These are phyloP conservation scores for Delphinapterus leucas DNA, from an alignment of 2,113 vertebrate genomes.

Conservation along the genomic window DNA sequence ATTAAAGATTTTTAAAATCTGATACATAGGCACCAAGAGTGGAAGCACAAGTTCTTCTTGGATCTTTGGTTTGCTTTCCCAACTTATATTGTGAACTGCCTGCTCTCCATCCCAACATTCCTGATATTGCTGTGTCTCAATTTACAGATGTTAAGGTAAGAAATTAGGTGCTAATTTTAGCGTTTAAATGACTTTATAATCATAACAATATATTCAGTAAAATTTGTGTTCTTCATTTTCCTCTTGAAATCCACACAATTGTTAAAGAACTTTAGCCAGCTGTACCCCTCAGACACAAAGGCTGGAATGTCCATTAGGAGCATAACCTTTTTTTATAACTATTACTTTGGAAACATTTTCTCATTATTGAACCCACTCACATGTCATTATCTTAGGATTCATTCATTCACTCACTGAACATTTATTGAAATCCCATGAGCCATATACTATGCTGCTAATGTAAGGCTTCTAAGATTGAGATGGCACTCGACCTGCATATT, in stretches of 20 bases:
- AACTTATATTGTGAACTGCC: slow-evolving; percentile 96
- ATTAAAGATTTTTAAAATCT: slow-evolving; percentile 34
- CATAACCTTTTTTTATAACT: slow-evolving; percentile 6
- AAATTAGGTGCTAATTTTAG: slow-evolving; percentile 6
- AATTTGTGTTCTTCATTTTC: not conserved
- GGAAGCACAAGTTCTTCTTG: slow-evolving; percentile 97
- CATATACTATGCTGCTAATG: not conserved
- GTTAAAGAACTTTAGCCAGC: slow-evolving; percentile 2
- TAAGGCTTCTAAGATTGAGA: slow-evolving; percentile 1
- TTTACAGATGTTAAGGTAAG: slow-evolving; percentile 94
- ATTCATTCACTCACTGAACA: slow-evolving; percentile 18
- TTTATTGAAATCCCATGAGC: slow-evolving; percentile 32
- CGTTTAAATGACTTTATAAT: slow-evolving; percentile 23
- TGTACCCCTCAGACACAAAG: not conserved
- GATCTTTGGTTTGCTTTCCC: slow-evolving; percentile 97
- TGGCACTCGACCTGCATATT: not conserved
- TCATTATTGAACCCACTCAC: not conserved
- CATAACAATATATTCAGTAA: not conserved
- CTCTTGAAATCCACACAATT: not conserved
- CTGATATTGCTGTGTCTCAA: slow-evolving; percentile 92
- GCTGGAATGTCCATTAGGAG: not conserved
- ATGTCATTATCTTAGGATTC: not conserved
- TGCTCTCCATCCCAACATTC: slow-evolving; percentile 93
- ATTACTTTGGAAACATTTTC: not conserved
- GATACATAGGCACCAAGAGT: slow-evolving; percentile 92